phyloP scores from a whole-genome alignment of 2,797 vertebrate species.

The Falco peregrinus region DNA sequence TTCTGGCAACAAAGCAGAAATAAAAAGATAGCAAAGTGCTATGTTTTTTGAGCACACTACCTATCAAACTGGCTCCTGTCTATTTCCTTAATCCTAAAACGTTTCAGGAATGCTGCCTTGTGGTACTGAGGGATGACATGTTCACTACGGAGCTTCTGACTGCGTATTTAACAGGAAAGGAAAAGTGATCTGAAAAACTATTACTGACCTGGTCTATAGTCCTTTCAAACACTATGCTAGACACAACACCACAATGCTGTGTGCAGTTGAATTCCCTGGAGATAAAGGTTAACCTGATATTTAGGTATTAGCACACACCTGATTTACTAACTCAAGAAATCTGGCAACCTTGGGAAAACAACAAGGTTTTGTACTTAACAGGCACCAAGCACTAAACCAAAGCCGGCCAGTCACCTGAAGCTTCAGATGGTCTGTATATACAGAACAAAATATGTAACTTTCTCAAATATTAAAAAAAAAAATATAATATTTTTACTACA shows the following conservation, averaged over 20 bases:
- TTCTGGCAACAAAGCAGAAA: neutral
- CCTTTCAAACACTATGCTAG: neutral
- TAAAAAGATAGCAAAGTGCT: neutral
- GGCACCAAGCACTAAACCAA: neutral
- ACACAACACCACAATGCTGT: neutral
- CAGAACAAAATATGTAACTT: accelerated
- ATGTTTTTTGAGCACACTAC: neutral
- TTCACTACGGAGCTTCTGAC: neutral
- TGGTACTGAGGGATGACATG: neutral
- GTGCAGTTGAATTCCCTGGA: neutral
- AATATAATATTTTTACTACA: neutral
- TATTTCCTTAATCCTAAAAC: neutral
- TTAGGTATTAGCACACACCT: neutral
- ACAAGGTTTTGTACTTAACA: neutral
- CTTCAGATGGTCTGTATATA: neutral
- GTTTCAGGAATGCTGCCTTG: neutral
- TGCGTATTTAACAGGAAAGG: neutral
- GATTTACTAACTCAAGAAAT: neutral
- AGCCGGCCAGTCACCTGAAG: neutral
- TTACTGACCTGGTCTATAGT: neutral
- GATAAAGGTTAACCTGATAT: neutral
- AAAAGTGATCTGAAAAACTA: neutral
- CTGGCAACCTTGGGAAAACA: neutral
- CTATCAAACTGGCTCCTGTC: neutral
- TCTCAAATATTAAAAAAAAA: neutral